Evolutionary conservation across 37 sponge, comb jelly and placozoan genomes (phyloP), one percentile per base, ranked within the genome.

Genomic region (Ephydatia muelleri): DNA sequence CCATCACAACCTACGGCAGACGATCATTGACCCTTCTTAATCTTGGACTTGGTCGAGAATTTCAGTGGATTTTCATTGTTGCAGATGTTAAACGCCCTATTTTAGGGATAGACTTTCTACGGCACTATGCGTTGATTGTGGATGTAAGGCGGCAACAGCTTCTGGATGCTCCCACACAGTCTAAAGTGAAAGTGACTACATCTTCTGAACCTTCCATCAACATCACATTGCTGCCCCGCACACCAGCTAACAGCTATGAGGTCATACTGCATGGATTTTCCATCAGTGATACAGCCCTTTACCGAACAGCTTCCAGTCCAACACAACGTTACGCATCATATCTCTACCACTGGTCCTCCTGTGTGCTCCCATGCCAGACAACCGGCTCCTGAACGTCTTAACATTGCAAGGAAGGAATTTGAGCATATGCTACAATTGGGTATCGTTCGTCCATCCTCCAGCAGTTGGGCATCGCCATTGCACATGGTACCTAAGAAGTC

Each of bases 401-500:
- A 13, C 27, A 13, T 28, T 23, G n/a, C n/a, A n/a, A n/a, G n/a
- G n/a, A n/a, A n/a, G n/a, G n/a, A n/a, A n/a, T n/a, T n/a, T n/a
- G n/a, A n/a, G n/a, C n/a, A n/a, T n/a, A n/a, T n/a, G n/a, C n/a
- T n/a, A n/a, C n/a, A n/a, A n/a, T n/a, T n/a, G n/a, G n/a, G n/a
- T n/a, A n/a, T n/a, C n/a, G n/a, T n/a, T n/a, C n/a, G n/a, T n/a
- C n/a, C n/a, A n/a, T n/a, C n/a, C n/a, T n/a, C n/a, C n/a, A n/a
- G n/a, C n/a, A n/a, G n/a, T n/a, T n/a, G n/a, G n/a, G n/a, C n/a
- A n/a, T n/a, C n/a, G n/a, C n/a, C n/a, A n/a, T 28, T 75, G 32
- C 79, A 78, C 64, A 81, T 81, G 82, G 82, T 81, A 36, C 70
- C 82, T 31, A 81, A 81, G 72, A 83, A 83, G 28, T 37, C 82